Percentiles rank a stretch among this genome's conserved stretches.
These are phyloP conservation scores for Maniola hyperantus DNA, from an alignment of 2,888 invertebrate genomes.

Conservation along the genomic window DNA sequence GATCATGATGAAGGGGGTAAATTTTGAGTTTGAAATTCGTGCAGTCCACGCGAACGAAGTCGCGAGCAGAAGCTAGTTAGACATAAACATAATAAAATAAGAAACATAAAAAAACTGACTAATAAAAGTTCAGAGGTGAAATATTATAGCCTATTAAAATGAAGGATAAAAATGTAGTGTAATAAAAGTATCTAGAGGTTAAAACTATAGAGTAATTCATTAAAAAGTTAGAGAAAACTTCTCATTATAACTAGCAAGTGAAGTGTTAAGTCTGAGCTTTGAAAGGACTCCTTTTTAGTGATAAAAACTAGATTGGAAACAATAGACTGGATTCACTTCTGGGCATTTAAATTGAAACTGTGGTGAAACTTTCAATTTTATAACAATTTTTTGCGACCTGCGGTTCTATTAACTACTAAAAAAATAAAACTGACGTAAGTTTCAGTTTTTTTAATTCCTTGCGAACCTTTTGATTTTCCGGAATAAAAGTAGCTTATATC, in stretches of 20 bases:
- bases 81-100: not conserved
- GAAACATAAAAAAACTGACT: not conserved
- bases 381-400: constrained; percentile 3
- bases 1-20: no score
- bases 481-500: no score
- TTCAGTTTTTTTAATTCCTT: no score
- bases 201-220: constrained; percentile 51
- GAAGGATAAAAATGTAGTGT: not conserved
- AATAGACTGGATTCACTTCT: constrained; percentile 40
- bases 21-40: no score
- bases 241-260: constrained; percentile 56
- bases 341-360: constrained; percentile 31
- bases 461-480: no score
- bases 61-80: no score
- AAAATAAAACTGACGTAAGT: no score
- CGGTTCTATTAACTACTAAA: not conserved
- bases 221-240: constrained; percentile 53
- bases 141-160: not conserved
- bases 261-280: constrained; percentile 47
- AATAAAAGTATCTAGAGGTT: not conserved
- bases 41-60: no score
- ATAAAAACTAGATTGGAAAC: constrained; percentile 42
- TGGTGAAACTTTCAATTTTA: constrained; percentile 17
- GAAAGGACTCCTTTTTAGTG: constrained; percentile 31
- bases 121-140: not conserved